Evolutionary conservation across 2,888 invertebrate species (phyloP).

Genomic region (Sinhomidia bicolor): DNA sequence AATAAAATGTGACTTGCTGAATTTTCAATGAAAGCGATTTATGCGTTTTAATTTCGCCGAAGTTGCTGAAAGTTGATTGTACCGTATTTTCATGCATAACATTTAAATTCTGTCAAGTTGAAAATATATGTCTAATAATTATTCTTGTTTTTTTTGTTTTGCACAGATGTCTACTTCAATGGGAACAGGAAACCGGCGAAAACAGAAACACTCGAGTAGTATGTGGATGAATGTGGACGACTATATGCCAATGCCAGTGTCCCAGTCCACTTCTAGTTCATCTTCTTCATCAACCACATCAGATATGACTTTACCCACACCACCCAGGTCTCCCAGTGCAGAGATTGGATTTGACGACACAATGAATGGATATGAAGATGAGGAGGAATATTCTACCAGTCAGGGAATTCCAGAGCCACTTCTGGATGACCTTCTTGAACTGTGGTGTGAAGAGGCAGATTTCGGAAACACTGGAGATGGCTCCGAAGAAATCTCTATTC

Average conservation of each 20-base stretch:
- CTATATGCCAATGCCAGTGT: slow-evolving; percentile 54
- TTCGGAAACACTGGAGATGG: slow-evolving; percentile 64
- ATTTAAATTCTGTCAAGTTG: slow-evolving; percentile 9
- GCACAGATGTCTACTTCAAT: slow-evolving; percentile 72
- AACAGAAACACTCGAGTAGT: slow-evolving; percentile 68
- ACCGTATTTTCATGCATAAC: not conserved
- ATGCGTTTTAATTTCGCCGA: slow-evolving; percentile 19
- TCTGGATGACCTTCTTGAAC: slow-evolving; percentile 76
- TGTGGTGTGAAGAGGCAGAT: slow-evolving; percentile 74
- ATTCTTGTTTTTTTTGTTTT: slow-evolving; percentile 31
- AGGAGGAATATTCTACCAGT: slow-evolving; percentile 60
- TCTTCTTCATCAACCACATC: slow-evolving; percentile 64
- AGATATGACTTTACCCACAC: slow-evolving; percentile 76
- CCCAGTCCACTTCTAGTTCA: slow-evolving; percentile 35
- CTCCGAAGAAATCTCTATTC: slow-evolving; percentile 72
- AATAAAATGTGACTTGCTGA: slow-evolving; percentile 13
- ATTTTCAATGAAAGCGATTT: slow-evolving; percentile 26
- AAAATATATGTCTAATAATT: too few relatives aligned
- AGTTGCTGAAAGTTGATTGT: slow-evolving; percentile 20
- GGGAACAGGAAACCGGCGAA: slow-evolving; percentile 70
- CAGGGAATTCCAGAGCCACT: slow-evolving; percentile 73
- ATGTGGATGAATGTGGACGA: slow-evolving; percentile 72
- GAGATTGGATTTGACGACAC: slow-evolving; percentile 61
- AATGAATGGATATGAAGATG: slow-evolving; percentile 68
- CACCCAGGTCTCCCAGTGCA: slow-evolving; percentile 75